These are phyloP conservation scores for Cephalopterus ornatus DNA, from an alignment of 2,113 vertebrate species.

Conservation along the genomic window DNA sequence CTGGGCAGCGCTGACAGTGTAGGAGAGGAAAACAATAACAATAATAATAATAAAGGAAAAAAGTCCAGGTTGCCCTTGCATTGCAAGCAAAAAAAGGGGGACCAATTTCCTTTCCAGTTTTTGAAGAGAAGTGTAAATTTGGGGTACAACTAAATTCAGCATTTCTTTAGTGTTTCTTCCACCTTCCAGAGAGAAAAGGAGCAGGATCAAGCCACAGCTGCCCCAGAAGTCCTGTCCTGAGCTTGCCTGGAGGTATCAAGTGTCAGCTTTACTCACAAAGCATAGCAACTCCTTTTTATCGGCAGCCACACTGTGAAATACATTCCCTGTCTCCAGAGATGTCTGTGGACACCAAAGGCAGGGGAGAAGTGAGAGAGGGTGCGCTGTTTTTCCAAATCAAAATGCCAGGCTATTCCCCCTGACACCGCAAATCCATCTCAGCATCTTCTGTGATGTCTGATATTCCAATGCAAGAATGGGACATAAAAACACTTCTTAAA, in stretches of 20 bases:
- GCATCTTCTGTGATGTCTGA: not conserved
- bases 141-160: not conserved
- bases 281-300: not conserved
- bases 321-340: not conserved
- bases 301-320: not conserved
- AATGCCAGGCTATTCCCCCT: too few species aligned
- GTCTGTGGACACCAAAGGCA: not conserved
- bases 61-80: not conserved
- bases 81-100: not conserved
- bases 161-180: not conserved
- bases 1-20: not conserved
- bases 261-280: not conserved
- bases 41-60: not conserved
- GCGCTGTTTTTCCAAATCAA: not conserved
- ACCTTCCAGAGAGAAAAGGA: not conserved
- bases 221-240: not conserved
- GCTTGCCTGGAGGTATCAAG: not conserved
- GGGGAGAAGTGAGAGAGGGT: not conserved
- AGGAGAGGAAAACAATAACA: not conserved
- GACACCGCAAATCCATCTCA: not conserved
- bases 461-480: fast-evolving
- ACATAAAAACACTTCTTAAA: fast-evolving
- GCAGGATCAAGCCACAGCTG: not conserved
- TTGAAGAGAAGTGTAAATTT: not conserved
- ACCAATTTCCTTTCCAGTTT: not conserved